These are phyloP conservation scores for Phyllotis vaccarum DNA, from an alignment of 2,797 vertebrate species.

Conservation along the genomic window DNA sequence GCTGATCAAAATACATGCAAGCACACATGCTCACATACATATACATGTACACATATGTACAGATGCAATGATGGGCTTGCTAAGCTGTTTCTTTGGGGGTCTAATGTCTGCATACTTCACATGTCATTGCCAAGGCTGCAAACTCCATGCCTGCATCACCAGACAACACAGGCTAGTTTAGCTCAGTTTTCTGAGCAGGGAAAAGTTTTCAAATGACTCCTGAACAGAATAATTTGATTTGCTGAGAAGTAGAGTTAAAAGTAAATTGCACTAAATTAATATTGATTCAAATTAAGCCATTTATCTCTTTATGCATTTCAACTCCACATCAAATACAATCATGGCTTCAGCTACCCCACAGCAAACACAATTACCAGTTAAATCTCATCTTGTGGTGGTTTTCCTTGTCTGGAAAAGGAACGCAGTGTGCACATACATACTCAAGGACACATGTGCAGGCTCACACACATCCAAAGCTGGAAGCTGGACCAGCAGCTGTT, in stretches of 20 bases:
- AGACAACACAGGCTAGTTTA: background rate
- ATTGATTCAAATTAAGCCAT: constrained; percentile 90
- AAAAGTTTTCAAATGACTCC: constrained; percentile 77
- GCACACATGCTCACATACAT: background rate
- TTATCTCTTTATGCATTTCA: constrained; percentile 87
- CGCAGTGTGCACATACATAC: background rate
- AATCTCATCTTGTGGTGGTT: constrained; percentile 64
- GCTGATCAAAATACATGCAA: background rate
- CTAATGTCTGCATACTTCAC: too few species aligned
- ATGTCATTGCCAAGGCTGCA: rapidly evolving
- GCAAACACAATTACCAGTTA: constrained; percentile 78
- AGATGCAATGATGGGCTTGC: background rate
- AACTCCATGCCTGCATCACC: rapidly evolving
- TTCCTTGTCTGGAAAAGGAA: constrained; percentile 38
- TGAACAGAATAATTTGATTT: constrained; percentile 84
- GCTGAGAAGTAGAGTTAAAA: constrained; percentile 85
- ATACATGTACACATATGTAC: background rate
- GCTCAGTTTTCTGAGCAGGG: constrained; percentile 59
- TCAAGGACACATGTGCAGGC: rapidly evolving
- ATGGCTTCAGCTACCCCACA: constrained; percentile 72
- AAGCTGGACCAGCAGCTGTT: background rate
- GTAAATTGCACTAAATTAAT: constrained; percentile 89
- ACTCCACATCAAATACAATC: constrained; percentile 83
- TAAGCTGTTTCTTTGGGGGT: too few species aligned
- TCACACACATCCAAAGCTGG: background rate